Evolutionary conservation across 2,888 invertebrate genomes (phyloP).

Genomic region (Zygaena filipendulae): DNA sequence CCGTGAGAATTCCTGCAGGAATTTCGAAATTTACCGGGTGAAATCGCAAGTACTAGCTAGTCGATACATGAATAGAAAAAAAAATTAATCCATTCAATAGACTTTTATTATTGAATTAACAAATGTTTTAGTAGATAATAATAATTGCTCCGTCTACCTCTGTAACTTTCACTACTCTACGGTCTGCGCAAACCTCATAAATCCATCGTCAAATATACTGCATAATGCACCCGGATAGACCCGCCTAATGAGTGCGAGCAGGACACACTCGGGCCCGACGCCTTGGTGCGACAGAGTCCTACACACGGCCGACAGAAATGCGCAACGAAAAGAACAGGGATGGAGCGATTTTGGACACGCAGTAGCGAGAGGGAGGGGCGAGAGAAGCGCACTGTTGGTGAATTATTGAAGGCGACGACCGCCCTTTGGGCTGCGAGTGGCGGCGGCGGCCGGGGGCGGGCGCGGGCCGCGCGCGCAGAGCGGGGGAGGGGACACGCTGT

Average conservation of each 20-base stretch:
- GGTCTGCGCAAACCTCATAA: constrained; percentile 52
- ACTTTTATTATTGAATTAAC: too few relatives aligned
- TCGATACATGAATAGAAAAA: too few relatives aligned
- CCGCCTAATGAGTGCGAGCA: constrained; percentile 45
- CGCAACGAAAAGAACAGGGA: constrained; percentile 23
- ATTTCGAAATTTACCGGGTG: too few relatives aligned
- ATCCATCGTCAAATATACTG: constrained; percentile 53
- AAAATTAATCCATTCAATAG: too few relatives aligned
- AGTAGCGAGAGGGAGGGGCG: constrained; percentile 34
- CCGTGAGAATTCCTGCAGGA: too few relatives aligned
- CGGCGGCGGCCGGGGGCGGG: constrained; percentile 18
- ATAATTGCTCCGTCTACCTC: constrained; percentile 24
- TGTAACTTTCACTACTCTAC: constrained; percentile 31
- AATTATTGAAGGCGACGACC: constrained; percentile 56
- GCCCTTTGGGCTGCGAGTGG: constrained; percentile 54
- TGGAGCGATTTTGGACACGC: constrained; percentile 22
- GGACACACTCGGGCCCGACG: constrained; percentile 17
- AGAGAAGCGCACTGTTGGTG: constrained; percentile 33
- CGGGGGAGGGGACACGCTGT: constrained; percentile 17
- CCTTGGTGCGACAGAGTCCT: constrained; percentile 15
- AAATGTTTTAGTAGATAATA: too few relatives aligned
- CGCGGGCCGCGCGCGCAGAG: constrained; percentile 16
- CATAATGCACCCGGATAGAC: constrained; percentile 47
- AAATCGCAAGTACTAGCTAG: too few relatives aligned
- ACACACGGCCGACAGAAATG: constrained; percentile 27